These are phyloP conservation scores for Reinhardtius hippoglossoides DNA, from an alignment of 2,113 vertebrate genomes.

Conservation along the genomic window DNA sequence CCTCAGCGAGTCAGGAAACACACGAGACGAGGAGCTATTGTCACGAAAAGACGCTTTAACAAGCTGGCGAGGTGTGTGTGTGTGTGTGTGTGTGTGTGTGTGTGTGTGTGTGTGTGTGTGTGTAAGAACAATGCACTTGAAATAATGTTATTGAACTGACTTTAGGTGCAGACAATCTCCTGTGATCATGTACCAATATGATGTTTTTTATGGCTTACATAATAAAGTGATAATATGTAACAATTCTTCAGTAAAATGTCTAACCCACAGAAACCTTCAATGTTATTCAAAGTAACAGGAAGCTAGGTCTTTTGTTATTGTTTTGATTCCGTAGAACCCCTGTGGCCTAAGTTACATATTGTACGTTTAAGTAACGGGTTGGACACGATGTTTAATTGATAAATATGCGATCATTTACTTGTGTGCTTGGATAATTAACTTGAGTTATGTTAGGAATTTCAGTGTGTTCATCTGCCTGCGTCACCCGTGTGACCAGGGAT, in stretches of 20 bases:
- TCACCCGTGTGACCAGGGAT: background rate
- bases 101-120: conserved; percentile 27
- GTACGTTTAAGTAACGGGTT: background rate
- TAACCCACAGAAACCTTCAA: too few species aligned
- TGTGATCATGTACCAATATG: conserved; percentile 21
- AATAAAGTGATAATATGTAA: background rate
- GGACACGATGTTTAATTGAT: background rate
- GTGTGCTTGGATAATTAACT: background rate
- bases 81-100: background rate
- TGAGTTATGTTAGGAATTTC: background rate
- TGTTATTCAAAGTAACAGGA: too few species aligned
- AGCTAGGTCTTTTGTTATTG: too few species aligned
- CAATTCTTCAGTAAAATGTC: too few species aligned
- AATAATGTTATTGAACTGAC: background rate
- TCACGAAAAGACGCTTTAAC: conserved; percentile 33
- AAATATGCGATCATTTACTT: background rate
- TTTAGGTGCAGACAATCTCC: background rate
- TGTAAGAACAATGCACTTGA: conserved; percentile 4
- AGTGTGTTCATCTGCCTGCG: background rate
- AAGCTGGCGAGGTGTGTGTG: background rate
- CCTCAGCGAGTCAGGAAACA: conserved; percentile 57
- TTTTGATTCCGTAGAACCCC: too few species aligned
- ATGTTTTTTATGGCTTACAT: background rate
- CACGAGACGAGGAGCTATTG: conserved; percentile 60
- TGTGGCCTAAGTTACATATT: too few species aligned